Conservation (phyloP, 2,888 invertebrate genomes). For the Yponomeuta sedellus region DNA sequence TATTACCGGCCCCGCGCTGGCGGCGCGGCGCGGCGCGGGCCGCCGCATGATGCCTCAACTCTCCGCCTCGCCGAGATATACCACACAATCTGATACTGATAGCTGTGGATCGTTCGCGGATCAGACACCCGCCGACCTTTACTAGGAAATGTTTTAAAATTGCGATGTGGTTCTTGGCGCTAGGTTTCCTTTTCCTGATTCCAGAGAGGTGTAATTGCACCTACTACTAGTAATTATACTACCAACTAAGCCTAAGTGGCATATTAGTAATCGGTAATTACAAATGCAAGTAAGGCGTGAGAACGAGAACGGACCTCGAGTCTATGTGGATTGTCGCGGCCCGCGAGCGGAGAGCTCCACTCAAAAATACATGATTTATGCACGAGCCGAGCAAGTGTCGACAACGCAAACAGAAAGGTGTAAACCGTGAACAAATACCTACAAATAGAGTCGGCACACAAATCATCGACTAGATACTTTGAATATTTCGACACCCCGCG, state of each 20-base stretch:
- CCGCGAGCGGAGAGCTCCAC: not conserved
- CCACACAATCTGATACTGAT: not conserved
- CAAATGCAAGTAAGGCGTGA: slow-evolving; percentile 1
- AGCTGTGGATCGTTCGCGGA: not conserved
- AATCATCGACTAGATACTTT: slow-evolving; percentile 6
- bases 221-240: not conserved
- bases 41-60: not conserved
- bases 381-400: not conserved
- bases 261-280: not conserved
- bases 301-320: not conserved
- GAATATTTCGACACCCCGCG: slow-evolving; percentile 7
- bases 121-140: not conserved
- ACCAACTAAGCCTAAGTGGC: not conserved
- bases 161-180: not conserved
- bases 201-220: not conserved
- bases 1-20: not conserved
- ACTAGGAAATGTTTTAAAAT: not conserved
- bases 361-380: slow-evolving; percentile 1
- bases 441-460: slow-evolving; percentile 5
- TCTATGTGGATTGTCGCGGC: not conserved
- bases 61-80: not conserved
- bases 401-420: slow-evolving; percentile 8
- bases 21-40: not conserved
- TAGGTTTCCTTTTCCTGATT: not conserved
- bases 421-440: slow-evolving; percentile 8